A percentile compares a stretch with the other conserved stretches of the same genome.
Evolutionary conservation across 2,888 invertebrate genomes (phyloP).

Genomic region (Scrobipalpa costella): DNA sequence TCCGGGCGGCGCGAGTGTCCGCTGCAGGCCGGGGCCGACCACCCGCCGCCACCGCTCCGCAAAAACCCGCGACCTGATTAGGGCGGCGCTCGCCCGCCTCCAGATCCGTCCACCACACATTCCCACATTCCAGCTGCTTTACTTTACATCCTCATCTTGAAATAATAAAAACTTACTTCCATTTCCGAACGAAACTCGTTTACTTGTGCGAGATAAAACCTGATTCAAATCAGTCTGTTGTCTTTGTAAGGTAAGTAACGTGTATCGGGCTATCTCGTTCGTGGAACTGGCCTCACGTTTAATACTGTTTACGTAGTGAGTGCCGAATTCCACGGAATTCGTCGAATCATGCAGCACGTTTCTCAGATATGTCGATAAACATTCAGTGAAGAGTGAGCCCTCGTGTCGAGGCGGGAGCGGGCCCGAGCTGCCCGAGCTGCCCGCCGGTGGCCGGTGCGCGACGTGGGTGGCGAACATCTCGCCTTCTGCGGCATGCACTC

Average conservation of each 20-base stretch:
- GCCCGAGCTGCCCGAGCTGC: too few relatives aligned
- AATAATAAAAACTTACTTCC: not conserved
- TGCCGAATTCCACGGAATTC: constrained; percentile 21
- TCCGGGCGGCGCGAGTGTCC: not conserved
- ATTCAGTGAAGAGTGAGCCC: not conserved
- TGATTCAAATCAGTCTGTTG: constrained; percentile 10
- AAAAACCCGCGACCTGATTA: constrained; percentile 24
- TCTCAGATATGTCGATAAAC: constrained; percentile 17
- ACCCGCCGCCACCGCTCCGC: constrained; percentile 24
- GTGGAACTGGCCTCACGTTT: constrained; percentile 13
- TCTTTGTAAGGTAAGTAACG: not conserved
- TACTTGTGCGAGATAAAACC: constrained; percentile 5
- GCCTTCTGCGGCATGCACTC: not conserved
- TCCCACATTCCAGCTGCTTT: not conserved
- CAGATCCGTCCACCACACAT: constrained; percentile 18
- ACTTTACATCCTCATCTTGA: constrained; percentile 3
- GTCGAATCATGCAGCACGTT: constrained; percentile 7
- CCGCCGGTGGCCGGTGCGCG: not conserved
- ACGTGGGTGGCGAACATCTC: constrained; percentile 16
- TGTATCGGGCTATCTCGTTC: constrained; percentile 13
- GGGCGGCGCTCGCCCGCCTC: constrained; percentile 18
- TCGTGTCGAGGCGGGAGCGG: too few relatives aligned
- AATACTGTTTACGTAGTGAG: constrained; percentile 11
- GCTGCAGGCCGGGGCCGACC: constrained; percentile 4
- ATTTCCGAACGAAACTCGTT: constrained; percentile 3